Conservation (phyloP, 1,140 invertebrate genomes). For the Eumaeus atala region DNA sequence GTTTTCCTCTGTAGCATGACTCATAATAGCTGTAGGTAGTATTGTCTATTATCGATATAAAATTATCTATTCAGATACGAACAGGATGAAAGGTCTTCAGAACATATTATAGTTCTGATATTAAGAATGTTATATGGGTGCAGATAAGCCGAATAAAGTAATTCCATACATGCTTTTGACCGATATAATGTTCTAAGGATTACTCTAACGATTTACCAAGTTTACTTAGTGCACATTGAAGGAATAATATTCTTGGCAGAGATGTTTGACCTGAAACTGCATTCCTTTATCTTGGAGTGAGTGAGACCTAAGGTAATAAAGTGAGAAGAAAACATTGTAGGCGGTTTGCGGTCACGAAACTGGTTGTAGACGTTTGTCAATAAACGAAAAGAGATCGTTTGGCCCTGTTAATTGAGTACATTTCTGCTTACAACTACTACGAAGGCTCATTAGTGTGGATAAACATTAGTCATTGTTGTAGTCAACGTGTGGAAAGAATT, state of each 20-base stretch:
- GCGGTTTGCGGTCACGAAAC: constrained; percentile 54
- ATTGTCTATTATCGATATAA: too few relatives aligned
- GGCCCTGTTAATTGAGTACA: constrained; percentile 31
- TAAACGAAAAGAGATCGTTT: constrained; percentile 36
- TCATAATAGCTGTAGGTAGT: too few relatives aligned
- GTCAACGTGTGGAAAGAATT: constrained; percentile 19
- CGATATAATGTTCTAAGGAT: too few relatives aligned
- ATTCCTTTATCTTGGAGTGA: constrained; percentile 36
- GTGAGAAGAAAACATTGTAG: constrained; percentile 30
- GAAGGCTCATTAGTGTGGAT: constrained; percentile 36
- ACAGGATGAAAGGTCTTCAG: too few relatives aligned
- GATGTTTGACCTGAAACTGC: constrained; percentile 49
- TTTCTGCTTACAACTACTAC: constrained; percentile 22
- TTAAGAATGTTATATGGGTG: too few relatives aligned
- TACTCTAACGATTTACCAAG: background rate
- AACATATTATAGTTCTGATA: too few relatives aligned
- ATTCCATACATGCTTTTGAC: too few relatives aligned
- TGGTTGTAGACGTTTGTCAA: constrained; percentile 34
- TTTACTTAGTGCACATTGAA: constrained; percentile 10
- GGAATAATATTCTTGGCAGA: constrained; percentile 26
- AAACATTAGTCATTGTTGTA: constrained; percentile 43
- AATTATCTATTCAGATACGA: too few relatives aligned
- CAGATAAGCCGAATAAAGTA: too few relatives aligned
- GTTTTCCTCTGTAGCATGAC: too few relatives aligned
- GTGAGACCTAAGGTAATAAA: constrained; percentile 30